Base-by-base conservation (phyloP, 2,113 vertebrate species). In the Misgurnus anguillicaudatus region DNA sequence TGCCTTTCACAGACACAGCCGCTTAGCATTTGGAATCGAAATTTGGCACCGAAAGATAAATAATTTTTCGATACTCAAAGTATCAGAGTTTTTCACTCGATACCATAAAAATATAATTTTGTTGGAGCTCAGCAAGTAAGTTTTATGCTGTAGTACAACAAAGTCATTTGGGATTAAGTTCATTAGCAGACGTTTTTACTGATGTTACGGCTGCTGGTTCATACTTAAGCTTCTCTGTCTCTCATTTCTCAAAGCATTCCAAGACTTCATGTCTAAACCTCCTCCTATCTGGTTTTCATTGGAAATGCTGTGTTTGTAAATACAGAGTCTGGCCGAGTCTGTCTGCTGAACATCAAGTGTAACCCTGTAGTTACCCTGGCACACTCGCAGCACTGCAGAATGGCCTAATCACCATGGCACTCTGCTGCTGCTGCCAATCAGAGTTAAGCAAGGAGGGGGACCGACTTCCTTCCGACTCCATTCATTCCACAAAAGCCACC, bases 401-500 rank as follows among this genome's bases (percentile, higher is more conserved):
- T 36, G 21, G 80, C n/a, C 85, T 89, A 86, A 90, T 91, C 88
- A 82, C 83, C 81, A 70, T 89, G 87, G 87, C 88, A 88, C 85
- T 71, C 81, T 87, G 90, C 89, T 88, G 88, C 86, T 88, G 67
- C 89, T 91, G 90, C 89, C 90, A 89, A 88, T 91, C 90, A 89
- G 82, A 80, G 82, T 21, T 53, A 85, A 87, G 71, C 72, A 79
- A 82, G 51, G 41, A 82, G 82, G 78, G 71, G 51, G 70, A 55
- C 78, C 84, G 53, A 88, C 91, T 92, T 92, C 92, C 91, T 93
- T 92, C 92, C 89, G 89, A 91, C 80, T 80, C 91, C 90, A 92
- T 92, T 92, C 90, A 91, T 89, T 84, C 87, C 78, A 79, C 57
- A 64, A 84, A 85, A 88, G 86, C 90, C 92, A 93, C 91, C 92